A percentile compares a stretch with the other conserved stretches of the same genome.
Evolutionary conservation across 1,140 invertebrate genomes (phyloP).

Genomic region (Apis laboriosa): DNA sequence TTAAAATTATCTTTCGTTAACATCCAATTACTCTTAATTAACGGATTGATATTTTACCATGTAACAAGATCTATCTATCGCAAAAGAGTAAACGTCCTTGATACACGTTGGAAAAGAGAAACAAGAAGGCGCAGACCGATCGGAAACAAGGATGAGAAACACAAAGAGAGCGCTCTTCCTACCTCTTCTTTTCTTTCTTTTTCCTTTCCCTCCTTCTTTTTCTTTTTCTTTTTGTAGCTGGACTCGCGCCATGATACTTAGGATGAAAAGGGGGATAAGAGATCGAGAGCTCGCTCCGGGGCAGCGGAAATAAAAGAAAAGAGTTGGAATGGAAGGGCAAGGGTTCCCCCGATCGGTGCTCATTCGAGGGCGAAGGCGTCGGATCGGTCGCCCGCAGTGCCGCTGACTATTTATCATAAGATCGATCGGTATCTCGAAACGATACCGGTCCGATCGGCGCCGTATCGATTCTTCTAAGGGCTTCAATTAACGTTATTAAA

Average conservation of each 20-base stretch:
- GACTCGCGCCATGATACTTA: slow-evolving; percentile 7
- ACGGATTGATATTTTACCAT: too few relatives aligned
- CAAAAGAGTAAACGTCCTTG: too few relatives aligned
- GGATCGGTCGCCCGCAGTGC: slow-evolving; percentile 78
- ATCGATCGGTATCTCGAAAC: slow-evolving; percentile 79
- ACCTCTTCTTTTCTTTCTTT: not conserved
- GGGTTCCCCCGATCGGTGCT: slow-evolving; percentile 47
- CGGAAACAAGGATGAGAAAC: not conserved
- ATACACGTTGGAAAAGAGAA: not conserved
- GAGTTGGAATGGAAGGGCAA: slow-evolving; percentile 52
- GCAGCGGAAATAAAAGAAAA: slow-evolving; percentile 53
- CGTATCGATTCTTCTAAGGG: slow-evolving; percentile 80
- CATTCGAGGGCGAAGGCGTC: slow-evolving; percentile 71
- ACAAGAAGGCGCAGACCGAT: not conserved
- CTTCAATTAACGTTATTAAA: slow-evolving; percentile 81
- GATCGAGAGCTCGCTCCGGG: slow-evolving; percentile 15
- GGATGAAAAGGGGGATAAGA: slow-evolving; percentile 20
- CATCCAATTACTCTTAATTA: too few relatives aligned
- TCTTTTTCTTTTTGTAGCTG: not conserved
- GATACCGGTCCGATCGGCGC: slow-evolving; percentile 75
- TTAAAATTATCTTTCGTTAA: too few relatives aligned
- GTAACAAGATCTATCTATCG: too few relatives aligned
- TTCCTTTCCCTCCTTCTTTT: not conserved
- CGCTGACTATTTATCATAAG: slow-evolving; percentile 81
- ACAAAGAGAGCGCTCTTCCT: slow-evolving; percentile 13